Conservation (phyloP, 2,888 invertebrate species). For the Eurytoma adleriae region DNA sequence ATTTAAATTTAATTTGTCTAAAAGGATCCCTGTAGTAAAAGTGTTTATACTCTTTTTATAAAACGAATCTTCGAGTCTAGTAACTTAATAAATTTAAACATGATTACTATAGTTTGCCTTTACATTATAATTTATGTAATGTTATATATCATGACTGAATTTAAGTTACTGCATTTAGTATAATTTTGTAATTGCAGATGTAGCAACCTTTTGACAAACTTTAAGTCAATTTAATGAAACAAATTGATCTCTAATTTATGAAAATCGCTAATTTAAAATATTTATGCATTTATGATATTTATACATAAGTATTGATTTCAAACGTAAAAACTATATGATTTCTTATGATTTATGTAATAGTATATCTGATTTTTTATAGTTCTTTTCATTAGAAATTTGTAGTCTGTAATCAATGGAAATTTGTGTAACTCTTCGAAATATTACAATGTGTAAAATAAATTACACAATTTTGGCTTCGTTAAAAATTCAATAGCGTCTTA, state of each 20-base stretch:
- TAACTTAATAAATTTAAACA: not conserved
- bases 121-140: slow-evolving; percentile 3
- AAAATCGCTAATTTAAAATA: not conserved
- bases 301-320: too few relatives aligned
- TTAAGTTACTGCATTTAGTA: not conserved
- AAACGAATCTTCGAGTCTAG: slow-evolving; percentile 9
- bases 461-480: slow-evolving; percentile 13
- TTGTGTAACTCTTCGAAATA: slow-evolving; percentile 17
- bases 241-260: too few relatives aligned
- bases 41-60: slow-evolving; percentile 47
- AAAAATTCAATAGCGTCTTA: slow-evolving; percentile 30
- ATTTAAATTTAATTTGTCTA: slow-evolving; percentile 46
- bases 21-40: slow-evolving; percentile 16
- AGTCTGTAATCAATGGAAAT: slow-evolving; percentile 3
- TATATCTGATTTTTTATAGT: slow-evolving; percentile 5
- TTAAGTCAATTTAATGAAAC: too few relatives aligned
- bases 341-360: slow-evolving; percentile 4
- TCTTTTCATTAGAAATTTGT: not conserved
- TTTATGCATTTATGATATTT: not conserved
- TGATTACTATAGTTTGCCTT: not conserved
- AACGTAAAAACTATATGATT: too few relatives aligned
- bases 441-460: slow-evolving; percentile 42
- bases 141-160: slow-evolving; percentile 6
- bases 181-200: too few relatives aligned
- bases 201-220: too few relatives aligned